Evolutionary conservation across 2,797 vertebrate species (phyloP).

Genomic region (Coendou prehensilis): DNA sequence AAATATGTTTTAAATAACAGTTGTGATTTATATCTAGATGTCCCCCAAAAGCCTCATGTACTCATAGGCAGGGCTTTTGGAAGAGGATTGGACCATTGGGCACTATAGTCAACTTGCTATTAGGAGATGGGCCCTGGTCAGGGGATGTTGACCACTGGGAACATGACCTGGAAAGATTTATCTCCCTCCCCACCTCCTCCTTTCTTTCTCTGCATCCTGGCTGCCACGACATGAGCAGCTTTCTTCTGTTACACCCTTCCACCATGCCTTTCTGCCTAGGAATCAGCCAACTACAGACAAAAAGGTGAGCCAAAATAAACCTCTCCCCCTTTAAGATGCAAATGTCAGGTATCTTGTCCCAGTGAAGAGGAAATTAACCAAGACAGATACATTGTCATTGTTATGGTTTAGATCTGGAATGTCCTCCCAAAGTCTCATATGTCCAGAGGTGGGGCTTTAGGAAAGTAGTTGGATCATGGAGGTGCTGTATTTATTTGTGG

Average conservation of each 20-base stretch:
- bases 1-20: not conserved
- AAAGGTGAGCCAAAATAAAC: not conserved
- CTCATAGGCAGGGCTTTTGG: not conserved
- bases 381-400: not conserved
- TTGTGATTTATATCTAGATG: not conserved
- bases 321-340: not conserved
- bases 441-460: not conserved
- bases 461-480: not conserved
- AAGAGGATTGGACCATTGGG: not conserved
- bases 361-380: not conserved
- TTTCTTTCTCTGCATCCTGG: not conserved
- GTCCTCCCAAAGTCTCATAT: not conserved
- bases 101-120: not conserved
- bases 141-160: not conserved
- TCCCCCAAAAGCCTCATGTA: not conserved
- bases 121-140: not conserved
- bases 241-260: not conserved
- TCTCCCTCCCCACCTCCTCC: not conserved
- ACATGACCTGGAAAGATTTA: not conserved
- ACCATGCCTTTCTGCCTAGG: not conserved
- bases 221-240: not conserved
- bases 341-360: not conserved
- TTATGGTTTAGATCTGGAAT: not conserved
- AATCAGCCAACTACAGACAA: not conserved
- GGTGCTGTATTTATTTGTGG: not conserved